These are phyloP conservation scores for Neomonachus schauinslandi DNA, from an alignment of 2,113 vertebrate genomes.

Conservation along the genomic window DNA sequence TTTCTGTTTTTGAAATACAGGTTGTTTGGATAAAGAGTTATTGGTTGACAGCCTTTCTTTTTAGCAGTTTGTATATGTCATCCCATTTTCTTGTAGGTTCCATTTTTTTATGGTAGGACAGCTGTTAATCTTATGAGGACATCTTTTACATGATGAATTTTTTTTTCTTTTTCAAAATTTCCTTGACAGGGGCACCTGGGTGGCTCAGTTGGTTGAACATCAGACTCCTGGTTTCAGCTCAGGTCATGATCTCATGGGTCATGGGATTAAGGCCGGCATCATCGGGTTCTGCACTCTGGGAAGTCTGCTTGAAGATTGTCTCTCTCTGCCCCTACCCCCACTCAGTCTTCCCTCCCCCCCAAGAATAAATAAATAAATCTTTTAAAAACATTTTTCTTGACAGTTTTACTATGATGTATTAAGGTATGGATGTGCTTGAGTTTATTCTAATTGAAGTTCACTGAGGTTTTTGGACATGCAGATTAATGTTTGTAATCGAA, in stretches of 20 bases:
- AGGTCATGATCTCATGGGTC: too few species aligned
- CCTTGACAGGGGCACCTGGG: not conserved
- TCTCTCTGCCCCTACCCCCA: too few species aligned
- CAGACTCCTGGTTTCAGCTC: too few species aligned
- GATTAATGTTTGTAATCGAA: not conserved
- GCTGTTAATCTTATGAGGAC: not conserved
- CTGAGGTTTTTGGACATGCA: not conserved
- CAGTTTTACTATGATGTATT: not conserved
- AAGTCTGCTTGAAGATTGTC: too few species aligned
- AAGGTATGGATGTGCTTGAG: not conserved
- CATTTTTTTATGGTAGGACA: not conserved
- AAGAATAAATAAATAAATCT: too few species aligned
- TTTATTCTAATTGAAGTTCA: not conserved
- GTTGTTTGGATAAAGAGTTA: not conserved
- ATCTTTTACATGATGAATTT: not conserved
- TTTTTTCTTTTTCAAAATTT: not conserved
- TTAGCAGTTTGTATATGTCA: not conserved
- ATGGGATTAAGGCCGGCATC: too few species aligned
- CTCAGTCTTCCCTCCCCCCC: too few species aligned
- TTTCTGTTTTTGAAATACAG: not conserved
- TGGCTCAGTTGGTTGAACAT: too few species aligned
- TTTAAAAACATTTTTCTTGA: not conserved
- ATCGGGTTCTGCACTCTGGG: too few species aligned
- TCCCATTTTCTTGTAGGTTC: not conserved
- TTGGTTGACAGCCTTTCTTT: not conserved